Base-by-base conservation (phyloP, 2,888 invertebrate species). In the Leptura quadrifasciata region DNA sequence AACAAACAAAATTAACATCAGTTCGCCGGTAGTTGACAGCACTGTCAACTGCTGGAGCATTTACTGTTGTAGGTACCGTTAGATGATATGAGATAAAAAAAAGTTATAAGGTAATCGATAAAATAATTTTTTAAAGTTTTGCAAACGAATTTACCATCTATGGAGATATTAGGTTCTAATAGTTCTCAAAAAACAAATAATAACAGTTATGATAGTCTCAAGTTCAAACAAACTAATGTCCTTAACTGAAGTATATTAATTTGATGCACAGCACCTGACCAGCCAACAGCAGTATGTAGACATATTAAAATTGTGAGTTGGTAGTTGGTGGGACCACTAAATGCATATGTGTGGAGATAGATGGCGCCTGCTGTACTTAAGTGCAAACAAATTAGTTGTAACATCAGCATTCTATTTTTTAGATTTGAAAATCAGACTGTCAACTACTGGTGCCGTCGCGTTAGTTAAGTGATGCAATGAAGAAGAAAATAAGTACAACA, bases 211-310 rank as follows among this genome's bases (percentile, higher is more conserved):
- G 20, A 17, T 20, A 55, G 55, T 55, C 18, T 55, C 2, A 55
- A 17, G 18, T 67, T 24, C 54, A 67, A 67, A 67, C 52, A 52
- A 52, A 67, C 18, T 52, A 65, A 65, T 39, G 21, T 52, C 27
- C 67, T 67, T 20, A 67, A 52, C 54, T 47, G 54, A 21, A 67
- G 54, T 54, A 24, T 15, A 67, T n/a, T 67, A 54, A 67, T 67
- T 20, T 52, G 21, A 52, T 52, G 21, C 52, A 52, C 54, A 67
- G n/a, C 54, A 67, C 52, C 12, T 5, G 6, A 21, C 67, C 9
- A n/a, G 27, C 24, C 52, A 54, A 67, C 67, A 35, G n/a, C 15
- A 8, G 27, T 20, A n/a, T 67, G 52, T 12, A 20, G 52, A 10
- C 67, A 67, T 67, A 67, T 67, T 67, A 54, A 67, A 67, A 17